Evolutionary conservation across 2,888 invertebrate species (phyloP).

Genomic region (Eristalinus sepulchralis): DNA sequence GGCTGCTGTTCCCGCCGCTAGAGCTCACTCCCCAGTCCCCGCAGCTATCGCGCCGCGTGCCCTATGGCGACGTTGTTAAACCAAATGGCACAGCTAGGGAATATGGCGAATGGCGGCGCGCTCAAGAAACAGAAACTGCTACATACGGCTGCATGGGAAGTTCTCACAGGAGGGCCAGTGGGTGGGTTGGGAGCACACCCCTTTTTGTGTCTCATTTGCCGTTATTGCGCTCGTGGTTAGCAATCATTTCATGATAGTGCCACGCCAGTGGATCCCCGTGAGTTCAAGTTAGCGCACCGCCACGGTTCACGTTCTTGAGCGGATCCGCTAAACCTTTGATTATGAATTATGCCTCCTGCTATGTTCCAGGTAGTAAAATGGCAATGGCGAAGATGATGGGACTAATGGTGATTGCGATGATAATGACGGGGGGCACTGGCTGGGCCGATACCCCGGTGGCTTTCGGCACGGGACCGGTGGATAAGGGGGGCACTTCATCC

Average conservation of each 20-base stretch:
- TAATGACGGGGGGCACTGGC: slow-evolving; percentile 50
- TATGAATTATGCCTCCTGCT: slow-evolving; percentile 67
- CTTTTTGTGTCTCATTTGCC: slow-evolving; percentile 46
- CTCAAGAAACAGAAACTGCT: slow-evolving; percentile 37
- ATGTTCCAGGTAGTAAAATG: slow-evolving; percentile 48
- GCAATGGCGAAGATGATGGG: slow-evolving; percentile 60
- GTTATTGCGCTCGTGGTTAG: slow-evolving; percentile 49
- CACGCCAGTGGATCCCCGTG: slow-evolving; percentile 14
- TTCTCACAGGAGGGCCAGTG: slow-evolving; percentile 6
- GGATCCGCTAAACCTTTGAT: slow-evolving; percentile 67
- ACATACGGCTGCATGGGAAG: slow-evolving; percentile 1
- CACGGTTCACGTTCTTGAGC: slow-evolving; percentile 54
- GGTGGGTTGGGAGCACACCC: neutral
- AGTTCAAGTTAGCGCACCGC: slow-evolving; percentile 33
- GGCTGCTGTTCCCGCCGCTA: neutral
- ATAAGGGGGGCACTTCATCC: slow-evolving; percentile 9
- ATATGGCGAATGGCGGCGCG: slow-evolving; percentile 2
- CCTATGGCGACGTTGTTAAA: slow-evolving; percentile 18
- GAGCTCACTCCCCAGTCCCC: neutral
- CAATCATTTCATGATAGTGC: slow-evolving; percentile 53
- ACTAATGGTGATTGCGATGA: slow-evolving; percentile 66
- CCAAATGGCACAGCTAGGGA: slow-evolving; percentile 31
- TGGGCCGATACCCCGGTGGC: slow-evolving; percentile 48
- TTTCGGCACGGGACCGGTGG: neutral
- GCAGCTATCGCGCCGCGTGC: too few species aligned